A percentile compares a stretch with the other conserved stretches of the same genome.
These are phyloP conservation scores for Microcebus murinus DNA, from an alignment of 2,113 vertebrate genomes.

Conservation along the genomic window DNA sequence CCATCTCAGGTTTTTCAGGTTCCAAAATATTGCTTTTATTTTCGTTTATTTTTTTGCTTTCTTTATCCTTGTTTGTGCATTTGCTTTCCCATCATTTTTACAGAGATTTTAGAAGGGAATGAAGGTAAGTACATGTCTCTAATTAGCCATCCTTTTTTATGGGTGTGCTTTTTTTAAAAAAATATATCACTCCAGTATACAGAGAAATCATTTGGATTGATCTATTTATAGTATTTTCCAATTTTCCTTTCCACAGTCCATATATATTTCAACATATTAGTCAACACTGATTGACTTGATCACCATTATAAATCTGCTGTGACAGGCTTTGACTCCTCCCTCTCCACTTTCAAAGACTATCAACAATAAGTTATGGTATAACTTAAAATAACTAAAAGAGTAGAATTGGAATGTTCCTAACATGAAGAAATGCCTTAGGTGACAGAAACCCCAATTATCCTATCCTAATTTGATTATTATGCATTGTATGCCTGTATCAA, in stretches of 20 bases:
- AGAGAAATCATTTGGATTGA: conserved; percentile 75
- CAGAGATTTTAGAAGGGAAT: not conserved
- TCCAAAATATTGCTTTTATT: not conserved
- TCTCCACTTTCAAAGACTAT: not conserved
- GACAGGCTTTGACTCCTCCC: not conserved
- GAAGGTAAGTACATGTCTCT: not conserved
- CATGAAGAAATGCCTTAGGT: too few species aligned
- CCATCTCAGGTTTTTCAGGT: not conserved
- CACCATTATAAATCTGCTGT: not conserved
- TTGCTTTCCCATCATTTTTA: not conserved
- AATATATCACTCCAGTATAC: conserved; percentile 88
- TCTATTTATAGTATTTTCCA: conserved; percentile 76
- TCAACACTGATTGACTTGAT: conserved; percentile 32
- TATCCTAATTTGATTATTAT: too few species aligned
- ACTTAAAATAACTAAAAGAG: too few species aligned
- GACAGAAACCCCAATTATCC: too few species aligned
- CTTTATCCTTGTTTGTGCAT: not conserved
- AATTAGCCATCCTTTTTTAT: not conserved
- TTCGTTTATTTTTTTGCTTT: not conserved
- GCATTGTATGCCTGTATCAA: too few species aligned
- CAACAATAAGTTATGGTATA: too few species aligned
- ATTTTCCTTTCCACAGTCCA: not conserved
- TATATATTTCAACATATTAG: conserved; percentile 58
- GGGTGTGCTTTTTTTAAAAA: conserved; percentile 74
- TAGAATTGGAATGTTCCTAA: too few species aligned